A percentile compares a stretch with the other conserved stretches of the same genome.
These are phyloP conservation scores for Chaenodraco wilsoni DNA, from an alignment of 2,797 vertebrate genomes.

Conservation along the genomic window DNA sequence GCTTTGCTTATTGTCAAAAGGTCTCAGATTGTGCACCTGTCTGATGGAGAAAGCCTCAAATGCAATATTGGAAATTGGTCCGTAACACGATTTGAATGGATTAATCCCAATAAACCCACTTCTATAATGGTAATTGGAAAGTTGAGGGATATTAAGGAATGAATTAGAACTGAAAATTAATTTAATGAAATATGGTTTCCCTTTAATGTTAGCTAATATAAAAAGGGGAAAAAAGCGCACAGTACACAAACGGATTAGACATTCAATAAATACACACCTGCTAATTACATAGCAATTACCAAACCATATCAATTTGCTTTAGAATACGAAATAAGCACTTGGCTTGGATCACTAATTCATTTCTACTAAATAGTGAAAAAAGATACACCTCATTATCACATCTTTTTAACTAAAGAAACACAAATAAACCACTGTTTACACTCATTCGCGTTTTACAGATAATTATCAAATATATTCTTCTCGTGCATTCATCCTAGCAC, in stretches of 20 bases:
- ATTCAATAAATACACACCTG: background rate
- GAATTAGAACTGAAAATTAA: conserved; percentile 26
- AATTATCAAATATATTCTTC: conserved; percentile 25
- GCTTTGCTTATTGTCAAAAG: conserved; percentile 29
- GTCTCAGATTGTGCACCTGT: conserved; percentile 61
- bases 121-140: conserved; percentile 69
- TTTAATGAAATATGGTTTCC: conserved; percentile 21
- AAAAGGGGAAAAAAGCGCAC: conserved; percentile 1
- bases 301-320: conserved; percentile 2
- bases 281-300: conserved; percentile 19
- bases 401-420: conserved; percentile 33
- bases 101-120: conserved; percentile 57
- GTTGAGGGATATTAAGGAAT: conserved; percentile 40
- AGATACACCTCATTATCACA: conserved; percentile 47
- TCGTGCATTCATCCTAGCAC: background rate
- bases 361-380: conserved; percentile 55
- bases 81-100: conserved; percentile 69
- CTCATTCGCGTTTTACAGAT: conserved; percentile 36
- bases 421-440: conserved; percentile 22
- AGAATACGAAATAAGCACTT: conserved; percentile 16
- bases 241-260: background rate
- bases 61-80: conserved; percentile 66
- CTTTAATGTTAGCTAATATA: conserved; percentile 11
- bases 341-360: background rate
- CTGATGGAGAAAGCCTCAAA: conserved; percentile 42